Base-by-base conservation (phyloP, 37 sponge, comb jelly and placozoan genomes). In the Chondrilla cf. caribensis region DNA sequence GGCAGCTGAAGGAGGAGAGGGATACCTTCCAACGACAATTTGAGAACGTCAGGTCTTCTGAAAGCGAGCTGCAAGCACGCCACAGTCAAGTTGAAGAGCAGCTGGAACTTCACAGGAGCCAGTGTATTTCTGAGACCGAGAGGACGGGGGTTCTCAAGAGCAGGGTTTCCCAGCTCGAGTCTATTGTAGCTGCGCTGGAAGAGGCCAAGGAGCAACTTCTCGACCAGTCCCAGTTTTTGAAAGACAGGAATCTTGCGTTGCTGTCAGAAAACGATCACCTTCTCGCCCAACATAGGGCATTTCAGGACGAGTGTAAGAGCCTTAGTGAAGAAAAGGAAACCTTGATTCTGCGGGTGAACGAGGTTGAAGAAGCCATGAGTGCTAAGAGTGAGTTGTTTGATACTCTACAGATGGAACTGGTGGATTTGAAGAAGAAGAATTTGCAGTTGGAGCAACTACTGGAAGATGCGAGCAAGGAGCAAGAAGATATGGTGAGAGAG, bases 1-100 rank as follows among this genome's bases (percentile, higher is more conserved):
- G 5, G 64, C 64, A 60, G 64, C 64, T 60, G 64, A 60, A 26
- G 24, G 64, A 60, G 64, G 64, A 60, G 64, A 60, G 64, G 22
- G 64, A 60, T 15, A 26, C 64, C 5, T 15, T 60, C 5, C 24
- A 26, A 22, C 28, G 29, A 26, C 28, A 60, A 26, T 22, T 60
- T 9, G 4, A 4, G 7, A 26, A 26, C 28, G 5, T 28, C 28
- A 60, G 29, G 64, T 22, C 24, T 22, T 22, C 64, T 5, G 28
- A 60, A 22, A 28, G 28, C 28, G 64, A 60, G 64, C 64, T 60
- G 9, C 64, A 60, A 60, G 6, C 22, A 15, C 28, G 4, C 19
- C 24, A 26, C 28, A 26, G 29, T 22, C 7, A 26, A 26, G 64
- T 22, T 5, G 64, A 60, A 22, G 28, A 60, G 29, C 5, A 60